Base-by-base conservation (phyloP, 2,797 vertebrate genomes). In the Pelodytes ibericus region DNA sequence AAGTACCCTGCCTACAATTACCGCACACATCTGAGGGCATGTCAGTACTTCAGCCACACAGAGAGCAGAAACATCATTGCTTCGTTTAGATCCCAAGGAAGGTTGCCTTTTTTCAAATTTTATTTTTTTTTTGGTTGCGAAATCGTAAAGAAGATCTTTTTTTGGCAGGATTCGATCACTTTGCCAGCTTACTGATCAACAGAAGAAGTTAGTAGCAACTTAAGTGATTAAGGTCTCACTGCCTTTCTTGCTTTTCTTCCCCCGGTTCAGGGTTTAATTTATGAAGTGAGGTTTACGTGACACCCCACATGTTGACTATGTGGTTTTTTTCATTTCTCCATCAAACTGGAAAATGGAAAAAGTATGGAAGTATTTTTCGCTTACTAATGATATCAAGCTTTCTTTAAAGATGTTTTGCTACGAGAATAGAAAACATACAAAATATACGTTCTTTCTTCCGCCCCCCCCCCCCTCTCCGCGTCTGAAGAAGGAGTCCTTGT, bases 391-490 rank as follows among this genome's bases (percentile, higher is more conserved):
- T 65, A 77, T 63, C 47, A 15, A 15, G 24, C 31, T 53, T 30
- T 41, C 27, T 41, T 61, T 44, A 77, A 58, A 66, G 68, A 71
- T 71, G 51, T 77, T 77, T 65, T 71, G 68, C 68, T 77, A 59
- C n/a, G 39, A 71, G 68, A 77, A 65, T 71, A 71, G 51, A 64
- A 71, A 75, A 71, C 71, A 77, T 41, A 71, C 26, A 71, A 70
- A 65, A 41, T 30, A 33, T 36, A 69, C 30, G 16, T 6, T 7
- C 1, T 56, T 13, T 13, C 13, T 16, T 13, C 3, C 13, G 3
- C 13, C 13, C 13, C 3, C 6, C 10, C 41, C 41, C 41, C n/a
- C n/a, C n/a, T n/a, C n/a, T n/a, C n/a, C n/a, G n/a, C n/a, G n/a
- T n/a, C n/a, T n/a, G 10, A 41, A 24, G 67, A 58, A 71, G 60